Conservation (phyloP, 2,113 vertebrate genomes). For the Paradoxurus hermaphroditus region DNA sequence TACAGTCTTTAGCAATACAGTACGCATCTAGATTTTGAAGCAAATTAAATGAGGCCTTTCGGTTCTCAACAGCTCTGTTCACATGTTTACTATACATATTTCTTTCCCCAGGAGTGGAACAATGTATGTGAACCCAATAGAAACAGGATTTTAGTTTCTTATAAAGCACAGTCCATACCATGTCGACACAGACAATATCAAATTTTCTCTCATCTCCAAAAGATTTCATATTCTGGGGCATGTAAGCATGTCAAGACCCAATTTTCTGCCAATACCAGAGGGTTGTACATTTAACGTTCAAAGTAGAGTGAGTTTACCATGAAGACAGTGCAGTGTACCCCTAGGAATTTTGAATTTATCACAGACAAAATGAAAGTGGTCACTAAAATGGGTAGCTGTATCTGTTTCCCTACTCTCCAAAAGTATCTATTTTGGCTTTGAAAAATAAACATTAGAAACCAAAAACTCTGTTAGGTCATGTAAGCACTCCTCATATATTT, state of each 20-base stretch:
- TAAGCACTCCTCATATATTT: neutral
- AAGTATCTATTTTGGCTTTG: constrained; percentile 28
- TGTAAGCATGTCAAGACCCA: constrained; percentile 31
- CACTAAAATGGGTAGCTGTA: neutral
- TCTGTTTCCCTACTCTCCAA: constrained; percentile 30
- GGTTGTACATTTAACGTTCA: neutral
- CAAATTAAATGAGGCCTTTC: neutral
- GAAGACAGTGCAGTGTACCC: neutral
- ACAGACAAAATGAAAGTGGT: constrained; percentile 23
- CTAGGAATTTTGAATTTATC: constrained; percentile 35
- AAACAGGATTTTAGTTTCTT: constrained; percentile 36
- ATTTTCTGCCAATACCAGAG: neutral
- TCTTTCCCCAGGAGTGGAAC: neutral
- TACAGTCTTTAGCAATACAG: neutral
- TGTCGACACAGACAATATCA: constrained; percentile 16
- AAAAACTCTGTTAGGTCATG: neutral
- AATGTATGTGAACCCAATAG: constrained; percentile 5
- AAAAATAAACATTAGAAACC: constrained; percentile 39
- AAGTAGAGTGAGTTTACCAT: neutral
- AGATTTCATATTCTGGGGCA: neutral
- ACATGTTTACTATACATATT: constrained; percentile 36
- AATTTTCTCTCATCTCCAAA: constrained; percentile 40
- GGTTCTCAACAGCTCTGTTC: constrained; percentile 6
- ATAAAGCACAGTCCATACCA: neutral
- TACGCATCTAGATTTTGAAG: neutral